A percentile compares a stretch with the other conserved stretches of the same genome.
phyloP scores from a whole-genome alignment of 2,797 vertebrate species.

The Eleutherodactylus coqui region DNA sequence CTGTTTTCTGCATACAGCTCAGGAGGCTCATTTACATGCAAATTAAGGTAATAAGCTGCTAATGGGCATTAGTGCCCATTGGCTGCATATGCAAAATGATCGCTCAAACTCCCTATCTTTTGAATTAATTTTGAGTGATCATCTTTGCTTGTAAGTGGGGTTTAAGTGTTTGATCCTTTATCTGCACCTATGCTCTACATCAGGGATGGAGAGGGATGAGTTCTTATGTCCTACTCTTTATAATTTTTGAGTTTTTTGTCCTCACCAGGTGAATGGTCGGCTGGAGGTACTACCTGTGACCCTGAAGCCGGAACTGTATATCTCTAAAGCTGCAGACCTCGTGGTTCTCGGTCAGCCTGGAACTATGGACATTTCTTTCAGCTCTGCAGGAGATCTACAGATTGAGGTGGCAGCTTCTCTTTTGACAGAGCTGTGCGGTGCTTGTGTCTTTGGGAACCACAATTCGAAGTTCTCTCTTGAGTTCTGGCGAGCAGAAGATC shows the following conservation, averaged over 20 bases:
- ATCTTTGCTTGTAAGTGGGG: no score
- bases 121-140: no score
- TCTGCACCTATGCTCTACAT: no score
- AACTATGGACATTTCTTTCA: not conserved
- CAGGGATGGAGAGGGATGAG: no score
- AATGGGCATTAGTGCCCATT: no score
- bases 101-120: no score
- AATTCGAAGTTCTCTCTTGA: not conserved
- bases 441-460: not conserved
- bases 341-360: not conserved
- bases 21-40: no score
- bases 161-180: no score
- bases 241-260: not conserved
- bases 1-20: no score
- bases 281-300: not conserved
- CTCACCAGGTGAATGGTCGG: conserved; percentile 28
- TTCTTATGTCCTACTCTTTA: not conserved
- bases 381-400: not conserved
- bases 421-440: not conserved
- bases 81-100: no score
- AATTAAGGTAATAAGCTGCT: no score
- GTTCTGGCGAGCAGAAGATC: not conserved
- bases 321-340: not conserved
- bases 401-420: not conserved
- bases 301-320: not conserved